Evolutionary conservation across 2,797 vertebrate genomes (phyloP).

Genomic region (Chrosomus eos): DNA sequence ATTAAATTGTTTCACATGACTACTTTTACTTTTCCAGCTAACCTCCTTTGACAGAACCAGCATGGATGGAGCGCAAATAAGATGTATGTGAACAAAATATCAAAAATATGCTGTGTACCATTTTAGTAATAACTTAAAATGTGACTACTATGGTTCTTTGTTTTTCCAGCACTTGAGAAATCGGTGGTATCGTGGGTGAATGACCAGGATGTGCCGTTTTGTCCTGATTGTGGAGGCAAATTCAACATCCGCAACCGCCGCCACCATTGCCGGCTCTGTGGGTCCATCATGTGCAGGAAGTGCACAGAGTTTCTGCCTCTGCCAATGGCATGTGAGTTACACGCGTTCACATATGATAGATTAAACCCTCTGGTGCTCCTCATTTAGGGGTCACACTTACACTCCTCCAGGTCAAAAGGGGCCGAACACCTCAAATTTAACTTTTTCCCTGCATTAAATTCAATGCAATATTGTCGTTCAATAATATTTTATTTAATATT

Average conservation of each 20-base stretch:
- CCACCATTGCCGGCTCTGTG: conserved; percentile 97
- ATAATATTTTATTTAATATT: background rate
- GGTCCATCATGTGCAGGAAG: conserved; percentile 96
- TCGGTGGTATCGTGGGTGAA: conserved; percentile 96
- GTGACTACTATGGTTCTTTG: background rate
- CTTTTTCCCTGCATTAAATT: too few species aligned
- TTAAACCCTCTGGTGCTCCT: background rate
- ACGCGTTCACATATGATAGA: background rate
- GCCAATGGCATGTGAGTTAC: conserved; percentile 86
- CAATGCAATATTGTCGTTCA: too few species aligned
- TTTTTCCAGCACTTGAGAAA: conserved; percentile 88
- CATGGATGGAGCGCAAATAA: conserved; percentile 90
- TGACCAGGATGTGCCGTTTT: conserved; percentile 96
- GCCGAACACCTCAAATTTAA: background rate
- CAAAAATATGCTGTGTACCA: background rate
- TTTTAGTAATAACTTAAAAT: background rate
- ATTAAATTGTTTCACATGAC: background rate
- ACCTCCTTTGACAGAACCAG: conserved; percentile 93
- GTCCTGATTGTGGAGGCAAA: conserved; percentile 94
- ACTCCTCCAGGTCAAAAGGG: background rate
- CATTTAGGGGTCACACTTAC: background rate
- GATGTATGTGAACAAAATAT: conserved; percentile 79
- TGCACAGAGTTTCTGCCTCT: conserved; percentile 92
- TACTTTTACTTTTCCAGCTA: conserved; percentile 76
- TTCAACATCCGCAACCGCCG: conserved; percentile 94